phyloP scores from a whole-genome alignment of 1,140 invertebrate species.

The Macrotrachela quadricornifera region DNA sequence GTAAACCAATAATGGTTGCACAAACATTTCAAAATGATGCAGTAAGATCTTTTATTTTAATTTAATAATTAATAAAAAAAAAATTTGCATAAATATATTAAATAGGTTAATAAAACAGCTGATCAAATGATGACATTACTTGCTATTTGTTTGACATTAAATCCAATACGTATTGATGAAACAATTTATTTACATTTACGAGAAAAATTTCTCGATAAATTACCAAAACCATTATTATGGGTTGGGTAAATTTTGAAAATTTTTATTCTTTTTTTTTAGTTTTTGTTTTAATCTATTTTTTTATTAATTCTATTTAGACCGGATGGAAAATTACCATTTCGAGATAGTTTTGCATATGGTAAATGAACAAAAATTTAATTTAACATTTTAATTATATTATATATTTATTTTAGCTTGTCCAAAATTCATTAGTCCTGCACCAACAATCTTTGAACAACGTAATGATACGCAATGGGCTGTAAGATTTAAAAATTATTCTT shows the following conservation, averaged over 20 bases:
- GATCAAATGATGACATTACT: constrained; percentile 93
- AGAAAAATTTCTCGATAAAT: constrained; percentile 86
- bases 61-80: neutral
- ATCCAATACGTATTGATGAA: constrained; percentile 95
- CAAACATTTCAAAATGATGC: constrained; percentile 81
- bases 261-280: neutral
- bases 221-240: constrained; percentile 46
- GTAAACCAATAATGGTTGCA: constrained; percentile 52
- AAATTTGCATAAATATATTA: constrained; percentile 1
- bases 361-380: too few relatives aligned
- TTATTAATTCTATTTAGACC: neutral
- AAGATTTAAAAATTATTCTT: too few relatives aligned
- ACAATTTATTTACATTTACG: constrained; percentile 69
- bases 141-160: constrained; percentile 81
- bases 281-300: neutral
- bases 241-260: neutral
- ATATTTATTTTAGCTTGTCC: constrained; percentile 76
- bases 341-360: constrained; percentile 3
- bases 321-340: neutral
- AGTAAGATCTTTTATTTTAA: constrained; percentile 23
- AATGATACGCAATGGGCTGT: constrained; percentile 30
- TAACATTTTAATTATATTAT: constrained; percentile 59
- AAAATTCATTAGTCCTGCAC: constrained; percentile 78
- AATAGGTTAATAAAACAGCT: constrained; percentile 86
- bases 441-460: constrained; percentile 44